Base-by-base conservation (phyloP, 2,888 invertebrate genomes). In the Sabatieria punctata region DNA sequence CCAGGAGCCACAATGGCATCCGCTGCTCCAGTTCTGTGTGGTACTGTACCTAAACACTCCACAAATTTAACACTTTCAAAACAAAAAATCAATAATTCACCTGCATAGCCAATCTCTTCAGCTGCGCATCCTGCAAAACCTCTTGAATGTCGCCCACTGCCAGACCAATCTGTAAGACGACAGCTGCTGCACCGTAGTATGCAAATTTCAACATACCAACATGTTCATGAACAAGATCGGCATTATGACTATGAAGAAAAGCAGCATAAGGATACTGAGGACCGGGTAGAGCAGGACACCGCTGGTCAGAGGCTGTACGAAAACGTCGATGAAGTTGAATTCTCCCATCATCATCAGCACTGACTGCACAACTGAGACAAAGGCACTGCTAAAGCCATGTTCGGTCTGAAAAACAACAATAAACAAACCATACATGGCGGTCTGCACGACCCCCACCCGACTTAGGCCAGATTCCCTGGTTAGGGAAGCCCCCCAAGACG, bases 81-180 rank as follows among this genome's bases (percentile, higher is more conserved):
- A n/a, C n/a, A n/a, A n/a, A n/a, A n/a, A n/a, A n/a, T n/a, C n/a
- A n/a, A n/a, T n/a, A n/a, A n/a, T n/a, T 80, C 39, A 88, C 86
- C 77, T 85, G 86, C 85, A 86, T 86, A 24, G 86, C 85, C 46
- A 88, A 70, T 41, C 86, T 72, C 66, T 88, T 88, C 27, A 88
- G 69, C 60, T 84, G 82, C 0, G 88, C 88, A 68, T 86, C 82
- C 55, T 84, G 75, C 51, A 83, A 74, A 0, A 88, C 85, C 21
- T 83, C 82, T 66, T 85, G 85, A 54, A 88, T 88, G 60, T 88
- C 88, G 1, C 86, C 88, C 50, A 88, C 86, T 39, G 88, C 88
- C 73, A 88, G 76, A 66, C 71, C 86, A 61, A 86, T 85, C 68
- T 46, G 24, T n/a, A 45, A 18, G 4, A 42, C 11, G 15, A 30